Base-by-base conservation (phyloP, 2,113 vertebrate species). In the Sardina pilchardus region DNA sequence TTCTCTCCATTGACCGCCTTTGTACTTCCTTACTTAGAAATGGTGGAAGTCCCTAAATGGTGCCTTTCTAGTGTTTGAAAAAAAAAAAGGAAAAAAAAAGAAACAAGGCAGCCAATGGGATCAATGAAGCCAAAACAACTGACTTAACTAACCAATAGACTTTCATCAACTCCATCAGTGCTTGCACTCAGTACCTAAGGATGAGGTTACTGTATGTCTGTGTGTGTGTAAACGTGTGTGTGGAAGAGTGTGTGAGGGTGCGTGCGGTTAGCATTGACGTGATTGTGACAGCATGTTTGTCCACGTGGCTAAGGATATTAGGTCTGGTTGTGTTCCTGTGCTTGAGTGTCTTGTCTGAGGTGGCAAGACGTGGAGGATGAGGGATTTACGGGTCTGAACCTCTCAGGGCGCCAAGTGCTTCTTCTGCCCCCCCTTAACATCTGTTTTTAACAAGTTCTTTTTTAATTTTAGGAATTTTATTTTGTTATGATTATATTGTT, bases 61-160 rank as follows among this genome's bases (percentile, higher is more conserved):
- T 78, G 71, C 30, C 71, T 78, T 78, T 39, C 12, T 78, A 78
- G 71, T 36, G 71, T 3, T 78, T 67, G 26, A 67, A 78, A 34
- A 78, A 34, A 14, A 36, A 75, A 30, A 1, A 30, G n/a, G n/a
- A 30, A 75, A 75, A 36, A 34, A 75, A 34, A 36, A 17, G 1
- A 16, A 78, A 36, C 34, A 78, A 78, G 71, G 71, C 71, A 36
- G 34, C 71, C 82, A 84, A 53, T 83, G 59, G 90, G 91, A 92
- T 85, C 63, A 39, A 93, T 91, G 91, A 94, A 93, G 90, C 93
- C 92, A 87, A 84, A 86, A 81, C 71, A 53, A 83, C 85, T 4
- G 36, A 85, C 21, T 47, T 47, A 14, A 9, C 43, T 36, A 42
- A 83, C 87, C 50, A 78, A 78, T 78, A 78, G 71, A 78, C 71